phyloP scores from a whole-genome alignment of 2,113 vertebrate genomes.

The Girardinichthys multiradiatus region DNA sequence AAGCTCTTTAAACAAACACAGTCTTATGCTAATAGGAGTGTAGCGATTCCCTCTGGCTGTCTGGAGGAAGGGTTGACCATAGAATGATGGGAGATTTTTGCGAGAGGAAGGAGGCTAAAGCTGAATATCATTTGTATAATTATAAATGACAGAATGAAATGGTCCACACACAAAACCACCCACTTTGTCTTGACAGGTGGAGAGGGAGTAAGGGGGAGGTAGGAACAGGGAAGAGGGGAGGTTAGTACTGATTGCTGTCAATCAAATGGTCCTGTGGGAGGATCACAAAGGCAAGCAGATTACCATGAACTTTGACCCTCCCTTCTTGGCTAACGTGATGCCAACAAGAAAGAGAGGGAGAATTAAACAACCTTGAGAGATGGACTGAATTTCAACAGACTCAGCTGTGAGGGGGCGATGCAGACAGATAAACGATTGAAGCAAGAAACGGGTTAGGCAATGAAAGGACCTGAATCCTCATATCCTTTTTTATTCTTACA shows the following conservation, averaged over 20 bases:
- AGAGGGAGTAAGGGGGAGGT: conserved; percentile 41
- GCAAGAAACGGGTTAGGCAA: background rate
- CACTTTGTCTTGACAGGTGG: conserved; percentile 92
- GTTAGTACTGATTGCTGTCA: conserved; percentile 94
- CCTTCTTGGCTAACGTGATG: conserved; percentile 81
- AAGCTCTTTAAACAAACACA: conserved; percentile 96
- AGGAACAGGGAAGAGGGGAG: conserved; percentile 1
- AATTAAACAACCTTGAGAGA: conserved; percentile 97
- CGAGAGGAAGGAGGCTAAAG: conserved; percentile 84
- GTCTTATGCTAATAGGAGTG: conserved; percentile 92
- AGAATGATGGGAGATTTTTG: conserved; percentile 56
- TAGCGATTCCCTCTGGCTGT: conserved; percentile 81
- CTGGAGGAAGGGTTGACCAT: conserved; percentile 29
- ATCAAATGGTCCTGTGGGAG: conserved; percentile 90
- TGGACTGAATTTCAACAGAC: conserved; percentile 93
- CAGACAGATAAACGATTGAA: background rate
- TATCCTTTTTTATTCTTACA: too few relatives aligned
- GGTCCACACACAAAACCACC: conserved; percentile 72
- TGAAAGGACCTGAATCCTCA: conserved; percentile 1
- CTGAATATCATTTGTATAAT: conserved; percentile 99
- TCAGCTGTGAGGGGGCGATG: conserved; percentile 12
- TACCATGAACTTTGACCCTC: conserved; percentile 91
- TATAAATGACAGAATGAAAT: conserved; percentile 99
- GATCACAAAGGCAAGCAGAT: conserved; percentile 87
- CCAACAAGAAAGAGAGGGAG: conserved; percentile 43